Evolutionary conservation across 2,888 invertebrate species (phyloP), one percentile per base, ranked within the genome.

Genomic region (Prenolepis imparis): DNA sequence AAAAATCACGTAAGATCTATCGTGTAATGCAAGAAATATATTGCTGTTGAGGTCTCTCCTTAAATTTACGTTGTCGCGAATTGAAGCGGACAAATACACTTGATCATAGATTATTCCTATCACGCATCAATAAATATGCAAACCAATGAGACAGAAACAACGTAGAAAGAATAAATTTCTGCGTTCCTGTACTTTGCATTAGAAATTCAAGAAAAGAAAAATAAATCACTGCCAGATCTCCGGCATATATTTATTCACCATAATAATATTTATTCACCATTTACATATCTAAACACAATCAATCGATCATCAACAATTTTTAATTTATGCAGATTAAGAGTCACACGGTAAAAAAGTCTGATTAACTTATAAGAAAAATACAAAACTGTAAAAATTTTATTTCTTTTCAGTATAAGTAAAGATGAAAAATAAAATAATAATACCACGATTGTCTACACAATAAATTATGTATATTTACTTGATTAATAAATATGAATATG

Each of bases 231-330:
- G 15, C 48, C 11, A 24, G 48, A 48, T n/a, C 21, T 44, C 12
- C 41, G 41, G 15, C 11, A 21, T 9, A 48, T 18, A 24, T 75
- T 75, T 52, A 64, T 44, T 64, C 15, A 39, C 0, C 52, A 75
- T 74, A n/a, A n/a, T n/a, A 63, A 48, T 18, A 24, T 75, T 75
- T 52, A 64, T 44, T 64, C 15, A 39, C 0, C 52, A 75, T 74
- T 74, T 63, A 32, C 63, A 74, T 74, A 48, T 63, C 48, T 15
- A 73, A 57, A 41, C 41, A 28, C 28, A 28, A 28, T 28, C 28
- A 28, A 24, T 59, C 18, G 44, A 8, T 44, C 67, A 15, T 28
- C 4, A 18, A 9, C 41, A 32, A 73, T 73, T 73, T 28, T 73
- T 73, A 39, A 41, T 24, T 32, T 36, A 36, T 5, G 24, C 41